Base-by-base conservation (phyloP, 2,113 vertebrate genomes). In the Sinocyclocheilus grahami region DNA sequence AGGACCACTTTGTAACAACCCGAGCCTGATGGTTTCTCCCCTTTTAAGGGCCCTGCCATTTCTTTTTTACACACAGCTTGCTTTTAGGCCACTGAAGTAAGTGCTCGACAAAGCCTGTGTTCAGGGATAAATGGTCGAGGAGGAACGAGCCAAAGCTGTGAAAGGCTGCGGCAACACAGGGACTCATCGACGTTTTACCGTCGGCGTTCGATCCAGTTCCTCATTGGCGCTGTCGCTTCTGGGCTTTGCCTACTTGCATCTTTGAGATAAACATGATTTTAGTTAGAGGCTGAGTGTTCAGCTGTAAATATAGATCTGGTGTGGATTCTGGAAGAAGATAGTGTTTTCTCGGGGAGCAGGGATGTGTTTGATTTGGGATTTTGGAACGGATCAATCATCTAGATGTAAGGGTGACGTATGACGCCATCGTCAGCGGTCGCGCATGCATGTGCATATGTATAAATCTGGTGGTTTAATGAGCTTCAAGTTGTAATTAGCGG, bases 1-100 rank as follows among this genome's bases (percentile, higher is more conserved):
- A 93, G 91, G 90, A 92, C 93, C 92, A 94, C 93, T 95, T 94
- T 95, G 92, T 93, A 94, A 91, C 91, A 89, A 94, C 93, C 92
- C 91, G 88, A 89, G 92, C 92, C 93, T 95, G 94, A 91, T 89
- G 88, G 88, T 89, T 89, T 87, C 85, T 85, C 87, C 78, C 58
- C 86, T 88, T 87, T 88, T 89, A 88, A 88, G 87, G 82, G 79
- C 58, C 48, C 85, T 74, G 81, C 48, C 74, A 83, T 87, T 82
- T 81, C 76, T 82, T 85, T 88, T 85, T 89, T 81, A 89, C 85
- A 84, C 78, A 75, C 65, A 69, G 85, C 80, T 65, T 84, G 86
- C 90, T 89, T 91, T 91, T 89, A 91, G 85, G 87, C 89, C 86
- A 37, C 30, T 13, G 48, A 62, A 82, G 77, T 88, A 90, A 92